Evolutionary conservation across 2,888 invertebrate species (phyloP), one percentile per base, ranked within the genome.

Genomic region (Agrotis puta): DNA sequence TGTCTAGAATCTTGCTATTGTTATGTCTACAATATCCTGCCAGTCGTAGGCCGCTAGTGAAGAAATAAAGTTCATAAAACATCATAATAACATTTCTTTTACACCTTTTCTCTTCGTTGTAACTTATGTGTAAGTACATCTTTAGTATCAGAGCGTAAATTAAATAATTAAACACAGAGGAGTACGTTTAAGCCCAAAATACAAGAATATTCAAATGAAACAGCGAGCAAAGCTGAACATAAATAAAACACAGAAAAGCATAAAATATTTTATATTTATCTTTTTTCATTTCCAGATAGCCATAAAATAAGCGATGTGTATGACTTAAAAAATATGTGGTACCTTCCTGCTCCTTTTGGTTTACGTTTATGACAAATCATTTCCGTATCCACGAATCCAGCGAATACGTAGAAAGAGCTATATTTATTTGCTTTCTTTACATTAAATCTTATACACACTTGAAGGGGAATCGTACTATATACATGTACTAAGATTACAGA

Each of bases 301-400:
- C 72, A 62, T 82, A 82, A 79, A 79, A 66, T 66, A 66, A 62
- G 64, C 57, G 22, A 61, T 65, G 56, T 50, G 3, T 50, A 39
- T 47, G n/a, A 45, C 33, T 73, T 67, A 59, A 65, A 75, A 78
- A 68, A 78, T 78, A 79, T 78, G 74, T 48, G 24, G 24, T 57
- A 51, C 43, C n/a, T 51, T 56, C 48, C 22, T 18, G n/a, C 13
- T 43, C 7, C 59, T 39, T 64, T 18, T 33, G 47, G 47, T 76
- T 77, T 71, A 71, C 56, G 58, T 82, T 79, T 79, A 82, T 61
- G 82, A 61, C 74, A 82, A 82, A 79, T 79, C 54, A 74, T 79
- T 69, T 82, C 74, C 79, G 69, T 68, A 79, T 59, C 58, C 72
- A 54, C 39, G 47, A 58, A 20, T 48, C 20, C 43, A 33, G 14